These are phyloP conservation scores for Chymomyza caudatula DNA, from an alignment of 2,888 invertebrate genomes.

Conservation along the genomic window DNA sequence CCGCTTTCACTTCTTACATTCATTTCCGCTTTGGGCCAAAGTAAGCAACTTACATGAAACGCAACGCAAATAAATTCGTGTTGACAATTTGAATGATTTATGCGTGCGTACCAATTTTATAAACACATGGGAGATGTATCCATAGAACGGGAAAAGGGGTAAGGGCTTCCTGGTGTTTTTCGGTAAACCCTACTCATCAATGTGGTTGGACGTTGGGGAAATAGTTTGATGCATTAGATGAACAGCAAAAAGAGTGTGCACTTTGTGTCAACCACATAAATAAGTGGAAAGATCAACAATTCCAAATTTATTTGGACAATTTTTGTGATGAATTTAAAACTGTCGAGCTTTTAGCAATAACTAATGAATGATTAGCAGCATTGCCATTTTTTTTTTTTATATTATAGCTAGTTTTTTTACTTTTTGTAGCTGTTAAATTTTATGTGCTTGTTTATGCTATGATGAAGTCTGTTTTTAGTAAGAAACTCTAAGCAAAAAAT, in stretches of 20 bases:
- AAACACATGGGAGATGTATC: slow-evolving; percentile 3
- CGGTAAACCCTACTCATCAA: not conserved
- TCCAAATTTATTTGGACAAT: not conserved
- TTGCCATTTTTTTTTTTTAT: no score
- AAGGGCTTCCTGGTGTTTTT: not conserved
- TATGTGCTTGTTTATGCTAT: no score
- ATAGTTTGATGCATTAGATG: not conserved
- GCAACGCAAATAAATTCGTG: slow-evolving; percentile 60
- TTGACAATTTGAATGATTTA: slow-evolving; percentile 70
- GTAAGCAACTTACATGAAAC: slow-evolving; percentile 43
- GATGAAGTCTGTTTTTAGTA: no score
- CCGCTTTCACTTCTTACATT: slow-evolving; percentile 21
- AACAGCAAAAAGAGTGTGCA: not conserved
- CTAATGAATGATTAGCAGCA: no score
- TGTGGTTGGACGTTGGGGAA: not conserved
- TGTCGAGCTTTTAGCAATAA: no score
- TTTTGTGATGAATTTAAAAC: not conserved
- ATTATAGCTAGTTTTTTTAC: no score
- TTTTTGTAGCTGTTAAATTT: no score
- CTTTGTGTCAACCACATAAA: not conserved
- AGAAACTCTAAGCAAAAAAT: no score
- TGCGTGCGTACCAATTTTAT: slow-evolving; percentile 49
- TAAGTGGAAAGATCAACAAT: not conserved
- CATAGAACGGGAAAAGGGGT: not conserved
- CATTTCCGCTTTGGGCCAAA: slow-evolving; percentile 53